Percentiles rank a stretch among this genome's conserved stretches.
Conservation (phyloP, 2,888 invertebrate species). For the Rambutsinella grinnellia region DNA sequence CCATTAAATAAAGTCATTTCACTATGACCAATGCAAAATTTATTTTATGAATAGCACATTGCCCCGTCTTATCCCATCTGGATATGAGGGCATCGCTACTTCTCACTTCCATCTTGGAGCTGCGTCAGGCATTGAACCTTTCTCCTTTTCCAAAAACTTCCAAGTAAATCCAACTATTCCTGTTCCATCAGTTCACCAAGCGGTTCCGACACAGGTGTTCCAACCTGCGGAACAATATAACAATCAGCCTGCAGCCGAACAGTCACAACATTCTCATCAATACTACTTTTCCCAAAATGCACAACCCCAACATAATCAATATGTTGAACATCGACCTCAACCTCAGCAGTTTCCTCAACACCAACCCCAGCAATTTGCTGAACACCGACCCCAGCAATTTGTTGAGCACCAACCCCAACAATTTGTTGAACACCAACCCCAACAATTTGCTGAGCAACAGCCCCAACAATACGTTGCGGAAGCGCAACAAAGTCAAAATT, state of each 20-base stretch:
- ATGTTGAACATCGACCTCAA: slow-evolving; percentile 9
- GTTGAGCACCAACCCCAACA: background rate
- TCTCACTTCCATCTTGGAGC: slow-evolving; percentile 55
- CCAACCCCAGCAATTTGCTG: background rate
- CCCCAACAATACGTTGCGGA: slow-evolving; percentile 17
- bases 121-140: slow-evolving; percentile 29
- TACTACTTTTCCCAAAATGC: too few relatives aligned
- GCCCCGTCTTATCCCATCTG: slow-evolving; percentile 64
- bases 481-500: slow-evolving; percentile 24
- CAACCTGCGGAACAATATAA: slow-evolving; percentile 18
- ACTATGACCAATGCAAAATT: background rate
- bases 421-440: slow-evolving; percentile 11
- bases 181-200: too few relatives aligned
- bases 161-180: slow-evolving; percentile 3
- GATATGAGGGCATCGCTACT: slow-evolving; percentile 59
- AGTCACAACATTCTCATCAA: slow-evolving; percentile 3
- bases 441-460: slow-evolving; percentile 17
- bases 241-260: background rate
- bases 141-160: slow-evolving; percentile 5
- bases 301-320: background rate
- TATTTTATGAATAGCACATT: slow-evolving; percentile 43
- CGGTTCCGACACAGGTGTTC: slow-evolving; percentile 5
- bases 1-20: background rate
- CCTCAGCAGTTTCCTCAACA: slow-evolving; percentile 6
- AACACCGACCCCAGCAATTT: background rate